Conservation (phyloP, 2,113 vertebrate genomes). For the Podocnemis expansa region DNA sequence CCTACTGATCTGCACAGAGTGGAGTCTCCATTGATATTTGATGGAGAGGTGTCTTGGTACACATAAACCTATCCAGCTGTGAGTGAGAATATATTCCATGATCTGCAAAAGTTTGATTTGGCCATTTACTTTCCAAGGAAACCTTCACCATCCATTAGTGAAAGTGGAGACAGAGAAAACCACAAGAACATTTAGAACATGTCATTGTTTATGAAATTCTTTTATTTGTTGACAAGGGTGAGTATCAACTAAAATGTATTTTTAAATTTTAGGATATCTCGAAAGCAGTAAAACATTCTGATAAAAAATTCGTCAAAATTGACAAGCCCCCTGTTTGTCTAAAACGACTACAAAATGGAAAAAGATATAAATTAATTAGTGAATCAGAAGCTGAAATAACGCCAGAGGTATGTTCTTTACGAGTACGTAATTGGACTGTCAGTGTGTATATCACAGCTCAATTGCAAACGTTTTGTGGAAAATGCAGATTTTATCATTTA, state of each 20-base stretch:
- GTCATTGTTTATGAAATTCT: fast-evolving
- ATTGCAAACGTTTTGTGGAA: neutral
- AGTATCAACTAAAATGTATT: neutral
- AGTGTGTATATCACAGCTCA: fast-evolving
- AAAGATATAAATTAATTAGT: slow-evolving; percentile 82
- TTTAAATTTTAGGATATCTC: slow-evolving; percentile 80
- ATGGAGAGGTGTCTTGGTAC: neutral
- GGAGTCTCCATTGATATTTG: neutral
- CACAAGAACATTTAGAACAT: neutral
- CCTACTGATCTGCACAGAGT: neutral
- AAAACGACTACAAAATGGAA: slow-evolving; percentile 79
- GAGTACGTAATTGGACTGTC: neutral
- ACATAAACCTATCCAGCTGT: neutral
- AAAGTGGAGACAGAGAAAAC: neutral
- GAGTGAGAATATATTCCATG: neutral
- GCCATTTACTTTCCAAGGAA: neutral
- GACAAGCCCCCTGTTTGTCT: slow-evolving; percentile 85
- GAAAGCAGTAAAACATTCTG: slow-evolving; percentile 75
- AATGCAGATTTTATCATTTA: neutral
- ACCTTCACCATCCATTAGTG: fast-evolving
- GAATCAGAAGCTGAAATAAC: slow-evolving; percentile 86
- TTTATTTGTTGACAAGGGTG: neutral
- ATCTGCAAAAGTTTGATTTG: neutral
- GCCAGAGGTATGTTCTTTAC: slow-evolving; percentile 76
- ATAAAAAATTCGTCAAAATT: slow-evolving; percentile 81